These are phyloP conservation scores for Drosophila yooni DNA, from an alignment of 2,888 invertebrate genomes.

Conservation along the genomic window DNA sequence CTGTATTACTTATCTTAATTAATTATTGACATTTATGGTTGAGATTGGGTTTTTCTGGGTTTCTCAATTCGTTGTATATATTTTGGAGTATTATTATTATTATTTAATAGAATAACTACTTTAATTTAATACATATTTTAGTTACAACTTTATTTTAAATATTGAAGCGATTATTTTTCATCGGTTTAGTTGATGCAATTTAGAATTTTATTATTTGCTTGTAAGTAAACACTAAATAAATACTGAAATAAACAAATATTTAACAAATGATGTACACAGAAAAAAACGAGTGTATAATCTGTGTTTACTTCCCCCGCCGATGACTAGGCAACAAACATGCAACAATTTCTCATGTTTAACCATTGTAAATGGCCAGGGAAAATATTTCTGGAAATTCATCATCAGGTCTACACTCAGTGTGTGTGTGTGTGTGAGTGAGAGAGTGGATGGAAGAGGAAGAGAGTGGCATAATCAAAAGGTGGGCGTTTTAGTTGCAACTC, in stretches of 20 bases:
- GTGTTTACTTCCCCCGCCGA: conserved; percentile 20
- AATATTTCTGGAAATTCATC: conserved; percentile 61
- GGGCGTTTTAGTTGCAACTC: conserved; percentile 36
- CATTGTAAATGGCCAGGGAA: conserved; percentile 52
- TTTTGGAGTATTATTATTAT: background rate
- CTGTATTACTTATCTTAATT: background rate
- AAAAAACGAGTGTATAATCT: conserved; percentile 6
- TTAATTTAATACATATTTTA: rapidly evolving
- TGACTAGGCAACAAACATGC: conserved; percentile 1
- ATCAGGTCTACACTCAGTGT: conserved; percentile 20
- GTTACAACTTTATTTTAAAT: background rate
- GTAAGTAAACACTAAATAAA: background rate
- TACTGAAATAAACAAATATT: background rate
- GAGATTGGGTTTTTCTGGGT: background rate
- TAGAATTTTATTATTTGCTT: background rate
- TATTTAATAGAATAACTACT: background rate
- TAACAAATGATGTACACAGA: background rate
- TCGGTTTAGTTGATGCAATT: background rate
- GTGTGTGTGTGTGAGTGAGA: background rate
- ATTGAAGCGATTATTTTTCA: background rate
- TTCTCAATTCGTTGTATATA: background rate
- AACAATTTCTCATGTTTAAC: conserved; percentile 40
- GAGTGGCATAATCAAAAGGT: conserved; percentile 25
- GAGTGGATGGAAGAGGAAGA: background rate
- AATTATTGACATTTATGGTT: background rate